Base-by-base conservation (phyloP, 1,140 invertebrate species). In the Neodiprion lecontei region DNA sequence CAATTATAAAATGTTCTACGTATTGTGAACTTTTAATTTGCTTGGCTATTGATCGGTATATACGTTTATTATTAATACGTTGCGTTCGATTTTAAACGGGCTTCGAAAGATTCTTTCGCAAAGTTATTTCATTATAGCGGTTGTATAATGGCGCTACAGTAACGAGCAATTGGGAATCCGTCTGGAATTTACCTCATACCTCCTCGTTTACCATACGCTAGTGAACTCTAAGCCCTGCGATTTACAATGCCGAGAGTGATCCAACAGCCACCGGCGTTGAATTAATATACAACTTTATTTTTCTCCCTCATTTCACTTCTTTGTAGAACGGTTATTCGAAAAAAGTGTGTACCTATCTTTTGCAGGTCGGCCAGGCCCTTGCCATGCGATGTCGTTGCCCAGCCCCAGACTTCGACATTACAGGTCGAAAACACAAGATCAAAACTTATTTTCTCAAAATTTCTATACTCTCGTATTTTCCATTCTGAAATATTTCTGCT, bases 381-480 rank as follows among this genome's bases (percentile, higher is more conserved):
- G 85, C 85, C 86, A 88, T 88, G 86, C 86, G 86, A 88, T 88
- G 87, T 88, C 87, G 86, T 82, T 85, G 85, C 87, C 84, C 86
- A 88, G 85, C 78, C 86, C 86, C 78, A 88, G 88, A 86, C 83
- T 87, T 87, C 87, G 88, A 88, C 88, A 89, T 83, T 86, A 87
- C 88, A 89, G 88, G 88, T 89, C 87, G 86, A 86, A 83, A 23
- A 80, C 74, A 77, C 28, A 78, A 80, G 80, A 77, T 81, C 77
- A 77, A 77, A 73, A 80, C 75, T 77, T 40, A 17, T 49, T 71
- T 71, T 17, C 48, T 49, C 7, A 17, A 71, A 71, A 71, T 47
- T 71, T 47, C 12, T 12, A 28, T 48, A 14, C 49, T 72, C 23
- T 72, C 72, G 21, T 73, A 75, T 68, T 67, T 67, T 50, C 47